Evolutionary conservation across 2,113 vertebrate genomes (phyloP).

Genomic region (Hyperopisus bebe): DNA sequence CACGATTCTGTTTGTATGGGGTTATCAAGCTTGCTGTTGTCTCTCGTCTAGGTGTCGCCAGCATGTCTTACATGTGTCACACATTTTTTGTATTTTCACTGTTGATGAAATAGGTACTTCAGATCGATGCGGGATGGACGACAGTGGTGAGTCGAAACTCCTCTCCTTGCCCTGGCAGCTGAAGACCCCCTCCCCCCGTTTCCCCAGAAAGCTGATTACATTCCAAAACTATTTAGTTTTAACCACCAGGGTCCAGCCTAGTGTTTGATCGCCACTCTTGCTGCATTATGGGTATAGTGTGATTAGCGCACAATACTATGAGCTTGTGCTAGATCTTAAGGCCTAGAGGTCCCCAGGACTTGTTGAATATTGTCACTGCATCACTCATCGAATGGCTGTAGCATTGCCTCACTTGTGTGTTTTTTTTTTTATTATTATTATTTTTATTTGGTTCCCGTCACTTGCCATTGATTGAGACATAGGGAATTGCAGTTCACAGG

Average conservation of each 20-base stretch:
- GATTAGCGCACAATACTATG: background rate
- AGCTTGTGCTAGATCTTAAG: background rate
- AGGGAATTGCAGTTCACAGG: background rate
- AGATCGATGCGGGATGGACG: slow-evolving; percentile 56
- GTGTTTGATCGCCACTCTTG: background rate
- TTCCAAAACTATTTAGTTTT: background rate
- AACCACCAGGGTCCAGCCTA: background rate
- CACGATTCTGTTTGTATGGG: background rate
- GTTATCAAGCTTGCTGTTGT: background rate
- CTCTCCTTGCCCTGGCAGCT: slow-evolving; percentile 42
- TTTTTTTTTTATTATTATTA: background rate
- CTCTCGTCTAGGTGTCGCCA: slow-evolving; percentile 5
- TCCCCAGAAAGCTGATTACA: background rate
- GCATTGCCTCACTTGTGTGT: background rate
- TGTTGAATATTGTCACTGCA: background rate
- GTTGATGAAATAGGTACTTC: slow-evolving; percentile 55
- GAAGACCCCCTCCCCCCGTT: slow-evolving; percentile 16
- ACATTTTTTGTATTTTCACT: slow-evolving; percentile 53
- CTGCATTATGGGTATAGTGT: background rate
- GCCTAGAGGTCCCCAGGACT: background rate
- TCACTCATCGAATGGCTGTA: background rate
- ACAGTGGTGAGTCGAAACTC: slow-evolving; percentile 55
- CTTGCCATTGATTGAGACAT: background rate
- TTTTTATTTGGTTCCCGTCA: background rate
- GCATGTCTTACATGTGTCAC: slow-evolving; percentile 42